These are phyloP conservation scores for Spea bombifrons DNA, from an alignment of 2,113 vertebrate genomes.

Conservation along the genomic window DNA sequence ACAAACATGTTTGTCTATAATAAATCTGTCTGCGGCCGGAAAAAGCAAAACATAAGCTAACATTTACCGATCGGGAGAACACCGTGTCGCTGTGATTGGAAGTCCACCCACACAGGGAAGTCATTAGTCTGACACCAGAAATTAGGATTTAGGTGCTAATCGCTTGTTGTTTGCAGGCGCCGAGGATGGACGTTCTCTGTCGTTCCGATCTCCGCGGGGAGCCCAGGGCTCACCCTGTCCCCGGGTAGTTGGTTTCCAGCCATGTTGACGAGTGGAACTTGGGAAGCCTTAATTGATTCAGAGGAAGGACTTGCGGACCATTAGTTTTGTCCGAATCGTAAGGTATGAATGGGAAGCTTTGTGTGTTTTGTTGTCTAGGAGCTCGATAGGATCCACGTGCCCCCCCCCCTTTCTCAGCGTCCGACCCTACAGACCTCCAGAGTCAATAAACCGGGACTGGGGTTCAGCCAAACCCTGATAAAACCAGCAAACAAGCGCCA, in stretches of 20 bases:
- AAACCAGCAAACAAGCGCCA: too few species aligned
- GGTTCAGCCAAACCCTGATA: too few species aligned
- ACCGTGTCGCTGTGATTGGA: conserved; percentile 5
- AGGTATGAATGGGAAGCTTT: background rate
- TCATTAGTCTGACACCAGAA: conserved; percentile 26
- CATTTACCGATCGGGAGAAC: conserved; percentile 29
- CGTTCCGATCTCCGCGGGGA: background rate
- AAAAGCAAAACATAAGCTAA: conserved; percentile 26
- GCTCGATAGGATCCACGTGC: too few species aligned
- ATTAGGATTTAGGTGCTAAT: conserved; percentile 4
- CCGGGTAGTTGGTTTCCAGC: background rate
- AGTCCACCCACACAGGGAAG: conserved; percentile 39
- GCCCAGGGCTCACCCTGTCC: background rate
- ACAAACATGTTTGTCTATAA: conserved; percentile 3
- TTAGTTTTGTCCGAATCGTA: background rate
- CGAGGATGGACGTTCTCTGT: background rate
- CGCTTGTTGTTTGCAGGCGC: conserved; percentile 5
- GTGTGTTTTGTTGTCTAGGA: background rate
- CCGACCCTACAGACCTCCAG: too few species aligned
- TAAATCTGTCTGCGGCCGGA: conserved; percentile 11
- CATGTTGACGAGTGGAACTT: background rate
- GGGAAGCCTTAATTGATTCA: background rate
- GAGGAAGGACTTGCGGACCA: background rate
- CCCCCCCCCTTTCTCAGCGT: too few species aligned
- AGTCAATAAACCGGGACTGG: too few species aligned